Evolutionary conservation across 2,797 vertebrate genomes (phyloP).

Genomic region (Xiphophorus birchmanni): DNA sequence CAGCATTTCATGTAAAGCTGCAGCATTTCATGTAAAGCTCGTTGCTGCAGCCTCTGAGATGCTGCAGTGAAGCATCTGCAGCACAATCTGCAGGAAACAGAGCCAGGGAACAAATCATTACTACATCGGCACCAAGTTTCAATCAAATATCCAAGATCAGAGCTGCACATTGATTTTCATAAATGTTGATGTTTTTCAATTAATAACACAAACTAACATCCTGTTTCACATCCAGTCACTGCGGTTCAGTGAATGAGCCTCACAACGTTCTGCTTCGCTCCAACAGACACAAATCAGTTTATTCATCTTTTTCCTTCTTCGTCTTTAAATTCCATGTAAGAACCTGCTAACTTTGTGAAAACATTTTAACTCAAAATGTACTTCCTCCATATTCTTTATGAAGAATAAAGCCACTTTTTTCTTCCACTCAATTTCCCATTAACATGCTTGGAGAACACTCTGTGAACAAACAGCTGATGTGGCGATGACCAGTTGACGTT

Average conservation of each 20-base stretch:
- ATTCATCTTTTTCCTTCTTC: neutral
- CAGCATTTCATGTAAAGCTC: neutral
- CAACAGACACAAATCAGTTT: neutral
- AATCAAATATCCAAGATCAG: neutral
- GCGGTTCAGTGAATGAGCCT: neutral
- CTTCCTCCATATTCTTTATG: neutral
- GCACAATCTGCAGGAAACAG: neutral
- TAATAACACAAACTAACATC: neutral
- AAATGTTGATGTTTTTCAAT: neutral
- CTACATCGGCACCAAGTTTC: neutral
- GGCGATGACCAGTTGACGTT: neutral
- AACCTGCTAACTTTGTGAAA: neutral
- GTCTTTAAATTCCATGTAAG: neutral
- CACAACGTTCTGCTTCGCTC: neutral
- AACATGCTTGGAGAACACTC: neutral
- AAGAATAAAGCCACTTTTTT: no score
- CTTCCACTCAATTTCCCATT: no score
- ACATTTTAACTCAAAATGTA: neutral
- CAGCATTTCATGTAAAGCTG: no score
- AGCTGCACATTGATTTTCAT: neutral
- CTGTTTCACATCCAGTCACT: neutral
- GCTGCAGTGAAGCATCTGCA: neutral
- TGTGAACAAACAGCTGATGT: neutral
- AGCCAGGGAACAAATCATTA: neutral
- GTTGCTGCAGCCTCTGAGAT: neutral